These are phyloP conservation scores for Cynopterus brachyotis DNA, from an alignment of 2,113 vertebrate genomes.

Conservation along the genomic window DNA sequence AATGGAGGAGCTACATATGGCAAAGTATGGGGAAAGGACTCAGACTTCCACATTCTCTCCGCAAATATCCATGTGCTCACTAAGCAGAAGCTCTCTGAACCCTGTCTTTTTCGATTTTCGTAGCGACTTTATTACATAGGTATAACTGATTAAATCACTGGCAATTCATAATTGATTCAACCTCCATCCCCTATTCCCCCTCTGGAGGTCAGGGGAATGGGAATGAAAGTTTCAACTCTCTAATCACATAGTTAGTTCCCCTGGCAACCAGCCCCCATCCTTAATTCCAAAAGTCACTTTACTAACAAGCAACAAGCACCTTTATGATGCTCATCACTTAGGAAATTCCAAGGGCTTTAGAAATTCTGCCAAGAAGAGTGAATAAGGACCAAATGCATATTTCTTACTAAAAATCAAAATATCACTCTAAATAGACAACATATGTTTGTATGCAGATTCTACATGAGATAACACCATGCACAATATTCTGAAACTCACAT, in stretches of 20 bases:
- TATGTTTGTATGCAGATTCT: not conserved
- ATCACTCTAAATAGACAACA: not conserved
- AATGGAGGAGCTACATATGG: not conserved
- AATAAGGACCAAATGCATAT: not conserved
- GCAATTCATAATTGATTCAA: not conserved
- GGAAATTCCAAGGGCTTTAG: not conserved
- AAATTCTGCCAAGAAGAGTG: not conserved
- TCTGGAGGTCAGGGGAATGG: not conserved
- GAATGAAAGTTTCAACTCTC: not conserved
- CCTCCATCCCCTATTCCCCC: not conserved
- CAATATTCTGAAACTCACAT: not conserved
- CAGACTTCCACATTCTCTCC: not conserved
- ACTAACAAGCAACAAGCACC: not conserved
- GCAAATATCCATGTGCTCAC: not conserved
- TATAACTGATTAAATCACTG: not conserved
- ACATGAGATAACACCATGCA: not conserved
- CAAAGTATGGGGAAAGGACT: not conserved
- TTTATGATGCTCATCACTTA: not conserved
- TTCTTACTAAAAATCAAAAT: not conserved
- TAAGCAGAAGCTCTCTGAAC: not conserved
- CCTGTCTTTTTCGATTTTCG: not conserved
- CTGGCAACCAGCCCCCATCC: too few species aligned
- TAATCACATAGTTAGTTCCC: not conserved
- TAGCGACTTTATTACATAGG: not conserved
- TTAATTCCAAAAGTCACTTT: not conserved